A percentile compares a stretch with the other conserved stretches of the same genome.
Conservation (phyloP, 2,113 vertebrate genomes). For the Festucalex cinctus region DNA sequence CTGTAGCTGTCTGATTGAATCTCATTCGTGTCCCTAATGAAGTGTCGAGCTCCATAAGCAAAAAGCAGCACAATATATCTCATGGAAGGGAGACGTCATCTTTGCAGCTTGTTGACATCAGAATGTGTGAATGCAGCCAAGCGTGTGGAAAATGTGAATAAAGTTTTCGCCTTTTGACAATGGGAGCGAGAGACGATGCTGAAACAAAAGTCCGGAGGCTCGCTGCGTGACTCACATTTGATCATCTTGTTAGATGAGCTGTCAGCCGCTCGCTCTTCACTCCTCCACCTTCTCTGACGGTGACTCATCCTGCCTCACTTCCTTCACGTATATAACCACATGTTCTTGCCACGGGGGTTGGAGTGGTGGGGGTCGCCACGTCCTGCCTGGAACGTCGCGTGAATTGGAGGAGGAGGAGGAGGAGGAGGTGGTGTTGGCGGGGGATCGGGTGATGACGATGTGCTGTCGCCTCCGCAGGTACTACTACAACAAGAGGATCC, state of each 20-base stretch:
- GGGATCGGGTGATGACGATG: neutral
- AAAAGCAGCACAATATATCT: neutral
- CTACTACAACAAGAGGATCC: conserved; percentile 92
- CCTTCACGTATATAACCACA: neutral
- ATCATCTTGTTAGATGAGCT: conserved; percentile 42
- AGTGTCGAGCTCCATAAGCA: neutral
- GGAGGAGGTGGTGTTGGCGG: neutral
- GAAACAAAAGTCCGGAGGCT: conserved; percentile 29
- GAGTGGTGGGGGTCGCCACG: neutral
- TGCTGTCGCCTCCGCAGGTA: conserved; percentile 68
- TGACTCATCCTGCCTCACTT: conserved; percentile 47
- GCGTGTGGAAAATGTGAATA: conserved; percentile 20
- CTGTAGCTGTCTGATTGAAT: too few species aligned
- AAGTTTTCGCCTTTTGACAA: neutral
- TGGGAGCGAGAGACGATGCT: conserved; percentile 28
- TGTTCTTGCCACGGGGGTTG: neutral
- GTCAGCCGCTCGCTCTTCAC: conserved; percentile 40
- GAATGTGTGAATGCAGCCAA: neutral
- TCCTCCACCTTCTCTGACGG: conserved; percentile 22
- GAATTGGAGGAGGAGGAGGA: neutral
- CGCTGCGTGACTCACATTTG: conserved; percentile 56
- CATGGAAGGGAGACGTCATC: neutral
- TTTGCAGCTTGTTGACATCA: neutral
- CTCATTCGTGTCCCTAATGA: too few species aligned
- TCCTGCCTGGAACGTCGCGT: conserved; percentile 1